A percentile compares a stretch with the other conserved stretches of the same genome.
These are phyloP conservation scores for Ectropis crepuscularia DNA, from an alignment of 2,888 invertebrate genomes.

Conservation along the genomic window DNA sequence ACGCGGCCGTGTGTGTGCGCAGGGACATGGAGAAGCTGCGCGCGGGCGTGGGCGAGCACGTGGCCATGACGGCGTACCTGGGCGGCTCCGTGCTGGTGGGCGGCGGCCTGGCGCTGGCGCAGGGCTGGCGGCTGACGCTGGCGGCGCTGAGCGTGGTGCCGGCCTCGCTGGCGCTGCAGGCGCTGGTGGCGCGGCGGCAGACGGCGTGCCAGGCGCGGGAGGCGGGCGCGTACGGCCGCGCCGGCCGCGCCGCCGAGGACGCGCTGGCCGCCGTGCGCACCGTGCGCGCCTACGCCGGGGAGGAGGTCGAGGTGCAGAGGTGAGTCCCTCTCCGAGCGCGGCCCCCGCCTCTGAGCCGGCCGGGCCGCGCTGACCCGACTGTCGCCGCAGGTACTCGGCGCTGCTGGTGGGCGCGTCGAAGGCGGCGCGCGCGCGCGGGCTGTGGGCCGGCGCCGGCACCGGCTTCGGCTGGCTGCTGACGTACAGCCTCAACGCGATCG, in stretches of 20 bases:
- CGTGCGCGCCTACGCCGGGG: constrained; percentile 81
- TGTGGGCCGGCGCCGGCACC: constrained; percentile 87
- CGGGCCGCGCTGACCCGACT: no score
- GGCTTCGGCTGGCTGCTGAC: constrained; percentile 91
- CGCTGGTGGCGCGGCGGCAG: constrained; percentile 61
- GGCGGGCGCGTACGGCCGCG: constrained; percentile 88
- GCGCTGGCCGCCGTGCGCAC: constrained; percentile 86
- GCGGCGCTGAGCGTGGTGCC: constrained; percentile 91
- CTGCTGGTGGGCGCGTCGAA: constrained; percentile 82
- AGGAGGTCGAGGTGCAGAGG: constrained; percentile 86
- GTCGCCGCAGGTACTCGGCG: constrained; percentile 37
- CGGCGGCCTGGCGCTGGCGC: constrained; percentile 87
- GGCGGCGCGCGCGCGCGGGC: constrained; percentile 85
- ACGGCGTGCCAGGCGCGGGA: constrained; percentile 86
- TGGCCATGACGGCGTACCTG: constrained; percentile 89
- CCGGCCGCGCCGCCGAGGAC: constrained; percentile 90
- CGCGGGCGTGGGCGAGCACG: constrained; percentile 92
- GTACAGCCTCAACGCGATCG: constrained; percentile 89
- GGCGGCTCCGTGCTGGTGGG: constrained; percentile 88
- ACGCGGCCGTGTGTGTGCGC: constrained; percentile 40
- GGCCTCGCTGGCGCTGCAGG: neutral
- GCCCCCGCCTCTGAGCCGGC: no score
- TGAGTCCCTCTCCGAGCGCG: no score
- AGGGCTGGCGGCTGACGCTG: constrained; percentile 93
- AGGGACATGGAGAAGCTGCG: constrained; percentile 91